phyloP scores from a whole-genome alignment of 92 coral and sea anemone species.

The Bergia puertoricense region DNA sequence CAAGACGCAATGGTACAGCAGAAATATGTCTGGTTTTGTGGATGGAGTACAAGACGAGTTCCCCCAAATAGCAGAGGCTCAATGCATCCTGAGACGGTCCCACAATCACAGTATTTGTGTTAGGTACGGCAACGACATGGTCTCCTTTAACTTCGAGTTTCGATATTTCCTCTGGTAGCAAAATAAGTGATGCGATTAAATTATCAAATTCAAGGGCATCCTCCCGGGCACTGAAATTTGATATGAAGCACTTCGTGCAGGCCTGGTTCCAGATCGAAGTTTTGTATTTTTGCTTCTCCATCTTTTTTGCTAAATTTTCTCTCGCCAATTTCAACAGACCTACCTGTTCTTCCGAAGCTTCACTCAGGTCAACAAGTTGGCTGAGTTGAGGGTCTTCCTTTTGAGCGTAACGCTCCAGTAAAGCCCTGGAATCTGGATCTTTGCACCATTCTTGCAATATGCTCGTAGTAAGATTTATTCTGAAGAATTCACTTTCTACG shows the following conservation, averaged over 20 bases:
- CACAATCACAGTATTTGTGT: background rate
- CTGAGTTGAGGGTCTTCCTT: background rate
- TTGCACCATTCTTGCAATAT: too few species aligned
- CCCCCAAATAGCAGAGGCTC: too few species aligned
- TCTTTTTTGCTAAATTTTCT: background rate
- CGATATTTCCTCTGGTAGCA: slow-evolving; percentile 4
- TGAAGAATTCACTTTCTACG: too few species aligned
- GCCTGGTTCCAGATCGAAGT: background rate
- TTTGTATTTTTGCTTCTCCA: background rate
- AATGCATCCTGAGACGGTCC: too few species aligned
- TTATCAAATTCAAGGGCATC: background rate
- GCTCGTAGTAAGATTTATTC: too few species aligned
- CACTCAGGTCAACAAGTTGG: background rate
- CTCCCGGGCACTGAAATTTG: background rate
- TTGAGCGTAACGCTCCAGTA: too few species aligned
- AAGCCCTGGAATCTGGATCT: too few species aligned
- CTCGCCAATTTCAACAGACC: background rate
- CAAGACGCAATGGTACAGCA: too few species aligned
- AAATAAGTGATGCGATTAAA: background rate
- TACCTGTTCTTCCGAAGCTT: background rate
- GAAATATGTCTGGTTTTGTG: too few species aligned
- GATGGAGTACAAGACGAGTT: too few species aligned
- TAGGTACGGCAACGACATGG: background rate
- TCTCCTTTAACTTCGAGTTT: slow-evolving; percentile 1
- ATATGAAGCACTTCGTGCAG: background rate